Evolutionary conservation across 2,888 invertebrate genomes (phyloP).

Genomic region (Alloplasta piceator): DNA sequence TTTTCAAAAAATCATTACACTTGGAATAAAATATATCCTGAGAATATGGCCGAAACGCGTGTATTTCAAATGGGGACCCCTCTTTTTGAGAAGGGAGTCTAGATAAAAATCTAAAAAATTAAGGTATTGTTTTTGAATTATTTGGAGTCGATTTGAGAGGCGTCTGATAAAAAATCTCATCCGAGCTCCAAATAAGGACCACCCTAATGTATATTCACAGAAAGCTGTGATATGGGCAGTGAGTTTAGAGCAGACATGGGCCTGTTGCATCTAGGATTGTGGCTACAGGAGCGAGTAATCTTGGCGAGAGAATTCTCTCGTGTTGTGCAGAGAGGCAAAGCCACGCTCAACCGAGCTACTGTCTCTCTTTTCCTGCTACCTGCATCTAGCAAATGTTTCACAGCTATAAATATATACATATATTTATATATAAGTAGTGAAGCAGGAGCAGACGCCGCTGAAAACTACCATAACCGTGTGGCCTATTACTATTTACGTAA

Average conservation of each 20-base stretch:
- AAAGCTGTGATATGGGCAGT: background rate
- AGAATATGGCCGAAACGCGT: too few relatives aligned
- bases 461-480: constrained; percentile 35
- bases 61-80: too few relatives aligned
- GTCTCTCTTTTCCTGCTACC: constrained; percentile 30
- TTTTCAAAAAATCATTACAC: too few relatives aligned
- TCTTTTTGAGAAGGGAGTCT: too few relatives aligned
- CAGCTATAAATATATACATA: constrained; percentile 21
- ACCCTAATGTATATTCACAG: too few relatives aligned
- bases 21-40: too few relatives aligned
- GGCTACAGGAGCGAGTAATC: constrained; percentile 2
- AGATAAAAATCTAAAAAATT: too few relatives aligned
- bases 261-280: constrained; percentile 29
- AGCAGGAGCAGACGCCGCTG: constrained; percentile 34
- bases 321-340: constrained; percentile 17
- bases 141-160: too few relatives aligned
- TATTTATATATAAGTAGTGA: constrained; percentile 6
- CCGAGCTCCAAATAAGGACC: too few relatives aligned
- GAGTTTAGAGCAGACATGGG: constrained; percentile 30
- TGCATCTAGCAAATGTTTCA: constrained; percentile 38
- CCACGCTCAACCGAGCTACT: constrained; percentile 51
- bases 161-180: too few relatives aligned
- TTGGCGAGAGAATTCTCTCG: constrained; percentile 14
- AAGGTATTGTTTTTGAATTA: too few relatives aligned
- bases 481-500: constrained; percentile 68